Conservation (phyloP, 2,113 vertebrate species). For the Spermophilus dauricus region DNA sequence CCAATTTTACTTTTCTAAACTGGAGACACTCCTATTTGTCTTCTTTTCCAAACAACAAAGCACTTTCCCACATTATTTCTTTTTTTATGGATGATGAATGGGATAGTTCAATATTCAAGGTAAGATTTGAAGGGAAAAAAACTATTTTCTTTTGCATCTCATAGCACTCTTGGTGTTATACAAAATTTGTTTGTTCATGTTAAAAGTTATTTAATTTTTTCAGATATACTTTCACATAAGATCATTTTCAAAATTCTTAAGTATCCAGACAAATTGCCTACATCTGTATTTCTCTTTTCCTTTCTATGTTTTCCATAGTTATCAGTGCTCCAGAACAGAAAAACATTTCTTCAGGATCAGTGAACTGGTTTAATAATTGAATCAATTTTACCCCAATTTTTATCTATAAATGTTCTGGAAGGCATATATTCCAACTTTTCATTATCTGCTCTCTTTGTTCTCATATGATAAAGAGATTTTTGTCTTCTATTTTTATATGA, state of each 20-base stretch:
- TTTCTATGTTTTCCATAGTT: neutral
- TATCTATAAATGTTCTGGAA: neutral
- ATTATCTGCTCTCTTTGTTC: neutral
- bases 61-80: neutral
- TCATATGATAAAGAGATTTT: neutral
- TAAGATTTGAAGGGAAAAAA: neutral
- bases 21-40: neutral
- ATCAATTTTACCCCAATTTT: neutral
- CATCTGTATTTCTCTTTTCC: neutral
- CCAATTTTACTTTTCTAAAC: neutral
- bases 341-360: neutral
- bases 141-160: neutral
- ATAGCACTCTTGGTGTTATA: neutral
- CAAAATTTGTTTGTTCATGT: neutral
- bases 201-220: neutral
- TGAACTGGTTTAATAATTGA: neutral
- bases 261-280: neutral
- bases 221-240: neutral
- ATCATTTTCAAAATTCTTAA: neutral
- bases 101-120: neutral
- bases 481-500: neutral
- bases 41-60: neutral
- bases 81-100: neutral
- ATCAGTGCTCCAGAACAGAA: neutral
- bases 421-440: neutral